Base-by-base conservation (phyloP, 2,797 vertebrate genomes). In the Diceros bicornis region DNA sequence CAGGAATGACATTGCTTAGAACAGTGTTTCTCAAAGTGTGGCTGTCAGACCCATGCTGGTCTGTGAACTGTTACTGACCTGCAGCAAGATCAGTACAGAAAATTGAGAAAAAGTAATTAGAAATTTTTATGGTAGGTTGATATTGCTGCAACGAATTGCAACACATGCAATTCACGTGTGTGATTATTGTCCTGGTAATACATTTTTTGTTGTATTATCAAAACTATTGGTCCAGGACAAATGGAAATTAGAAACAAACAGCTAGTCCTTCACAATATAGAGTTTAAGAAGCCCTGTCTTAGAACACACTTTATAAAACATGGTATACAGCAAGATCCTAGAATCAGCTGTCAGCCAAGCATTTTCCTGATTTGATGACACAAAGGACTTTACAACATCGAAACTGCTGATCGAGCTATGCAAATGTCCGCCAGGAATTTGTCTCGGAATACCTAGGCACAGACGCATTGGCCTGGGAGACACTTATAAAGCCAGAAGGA, bases 361-460 rank as follows among this genome's bases (percentile, higher is more conserved):
- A 66, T 89, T 93, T 95, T 94, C 68, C 79, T 89, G 85, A 91
- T 50, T 64, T 84, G 79, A 71, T 0, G 13, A 87, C 34, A 57
- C 20, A 96, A 90, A 92, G 59, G 32, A 44, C 37, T 78, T 96
- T 82, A 61, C 5, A 72, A 47, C 17, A n/a, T 82, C 32, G 61
- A 57, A 89, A 89, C 34, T 89, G 78, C 62, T 86, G 32, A 94
- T 18, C 20, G 14, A 79, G 13, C 78, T 61, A 20, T 62, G 37
- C 13, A 78, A 69, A 86, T 85, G n/a, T 62, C 61, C 86, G 71
- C 68, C 88, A 94, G 82, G 37, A 92, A 44, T 88, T 50, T 64
- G 34, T 93, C 66, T 86, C n/a, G 50, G 34, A 86, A n/a, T 50
- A 61, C 9, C 18, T 37, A 34, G 57, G 32, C 44, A 64, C 17